Evolutionary conservation across 2,888 invertebrate species (phyloP), one percentile per base, ranked within the genome.

Genomic region (Apodemia zela): DNA sequence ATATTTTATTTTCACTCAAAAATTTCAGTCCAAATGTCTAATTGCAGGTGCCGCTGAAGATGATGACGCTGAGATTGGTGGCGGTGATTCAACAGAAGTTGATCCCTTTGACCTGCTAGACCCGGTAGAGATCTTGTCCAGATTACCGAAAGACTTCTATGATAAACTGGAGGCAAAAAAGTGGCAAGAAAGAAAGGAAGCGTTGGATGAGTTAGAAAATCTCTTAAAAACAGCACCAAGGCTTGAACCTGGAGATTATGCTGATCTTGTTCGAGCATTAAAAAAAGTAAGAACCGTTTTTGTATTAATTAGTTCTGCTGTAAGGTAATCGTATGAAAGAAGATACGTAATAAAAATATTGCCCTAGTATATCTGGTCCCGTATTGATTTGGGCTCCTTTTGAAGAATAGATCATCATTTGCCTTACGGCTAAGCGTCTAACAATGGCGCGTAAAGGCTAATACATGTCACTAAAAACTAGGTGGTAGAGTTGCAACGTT

Each of bases 111-210:
- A 99, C 64, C 88, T 98, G 0, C 84, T 98, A 38, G 97, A 97
- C 73, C 97, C 99, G 0, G 98, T 98, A 59, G 98, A 99, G 78
- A 97, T 99, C 70, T 83, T 99, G 0, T 95, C 97, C 0, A 97
- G 98, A 80, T 86, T 99, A 45, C 98, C 99, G 0, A 97, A 98
- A 87, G 98, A 99, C 84, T 99, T 99, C 84, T 98, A 96, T 79
- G 98, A 98, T 4, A 97, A 98, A 81, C 82, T 97, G 4, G 98
- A 99, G 75, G 97, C 97, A 0, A 98, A 98, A 84, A 99, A 98
- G 78, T 99, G 98, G 99, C 97, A 97, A 78, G 97, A 99, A 65
- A 93, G 99, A 35, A 98, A 98, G 79, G 98, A 99, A 79, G 96
- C 96, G 0, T 82, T 99, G 15, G 99, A 99, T 73, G 92, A 93